Evolutionary conservation across 1,140 invertebrate genomes (phyloP).

Genomic region (Drosophila elegans): DNA sequence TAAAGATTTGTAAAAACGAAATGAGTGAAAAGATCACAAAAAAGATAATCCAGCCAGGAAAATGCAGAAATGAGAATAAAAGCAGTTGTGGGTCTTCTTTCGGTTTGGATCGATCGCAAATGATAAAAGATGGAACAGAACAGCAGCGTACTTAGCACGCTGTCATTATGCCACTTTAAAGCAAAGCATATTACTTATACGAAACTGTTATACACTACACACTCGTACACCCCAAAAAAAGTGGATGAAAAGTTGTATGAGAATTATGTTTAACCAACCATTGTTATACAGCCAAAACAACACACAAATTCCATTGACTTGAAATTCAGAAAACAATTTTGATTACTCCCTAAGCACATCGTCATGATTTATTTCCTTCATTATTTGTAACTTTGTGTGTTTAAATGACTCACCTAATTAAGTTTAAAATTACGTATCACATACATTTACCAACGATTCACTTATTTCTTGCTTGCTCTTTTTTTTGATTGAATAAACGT

Average conservation of each 20-base stretch:
- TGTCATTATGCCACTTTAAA: constrained; percentile 30
- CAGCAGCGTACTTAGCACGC: constrained; percentile 46
- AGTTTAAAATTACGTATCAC: constrained; percentile 23
- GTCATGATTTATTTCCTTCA: constrained; percentile 22
- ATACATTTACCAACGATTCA: constrained; percentile 23
- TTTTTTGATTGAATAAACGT: constrained; percentile 39
- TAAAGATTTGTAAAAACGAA: constrained; percentile 68
- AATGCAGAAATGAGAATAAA: constrained; percentile 5
- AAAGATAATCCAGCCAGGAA: constrained; percentile 17
- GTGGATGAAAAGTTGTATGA: constrained; percentile 2
- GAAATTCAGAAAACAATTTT: constrained; percentile 9
- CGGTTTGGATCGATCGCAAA: background rate
- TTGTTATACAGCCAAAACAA: constrained; percentile 22
- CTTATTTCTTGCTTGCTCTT: constrained; percentile 17
- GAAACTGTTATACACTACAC: constrained; percentile 64
- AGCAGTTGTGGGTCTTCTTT: constrained; percentile 8
- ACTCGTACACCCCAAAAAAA: constrained; percentile 6
- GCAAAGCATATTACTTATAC: constrained; percentile 60
- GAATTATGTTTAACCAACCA: constrained; percentile 21
- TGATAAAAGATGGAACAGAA: background rate
- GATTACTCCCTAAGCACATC: constrained; percentile 27
- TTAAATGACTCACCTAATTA: constrained; percentile 39
- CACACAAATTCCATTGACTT: constrained; percentile 27
- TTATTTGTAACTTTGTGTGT: constrained; percentile 25
- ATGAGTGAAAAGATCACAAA: constrained; percentile 12